Conservation (phyloP, 2,888 invertebrate genomes). For the Phengaris alcon region DNA sequence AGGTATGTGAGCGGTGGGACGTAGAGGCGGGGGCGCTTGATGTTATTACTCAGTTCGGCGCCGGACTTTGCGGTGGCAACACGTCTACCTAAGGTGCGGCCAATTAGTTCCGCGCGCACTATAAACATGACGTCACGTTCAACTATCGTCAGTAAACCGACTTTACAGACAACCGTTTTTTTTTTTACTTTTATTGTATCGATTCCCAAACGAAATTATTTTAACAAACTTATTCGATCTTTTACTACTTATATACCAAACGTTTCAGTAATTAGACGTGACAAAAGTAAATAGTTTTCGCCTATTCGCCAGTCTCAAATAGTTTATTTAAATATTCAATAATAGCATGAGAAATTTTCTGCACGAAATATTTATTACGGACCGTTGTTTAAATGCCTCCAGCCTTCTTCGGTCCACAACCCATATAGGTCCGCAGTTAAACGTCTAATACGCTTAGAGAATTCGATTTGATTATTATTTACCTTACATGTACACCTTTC, state of each 20-base stretch:
- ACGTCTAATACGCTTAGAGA: neutral
- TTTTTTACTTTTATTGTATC: too few species aligned
- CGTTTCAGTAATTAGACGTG: neutral
- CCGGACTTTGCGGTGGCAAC: too few species aligned
- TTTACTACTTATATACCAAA: neutral
- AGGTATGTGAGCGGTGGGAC: too few species aligned
- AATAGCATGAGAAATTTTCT: neutral
- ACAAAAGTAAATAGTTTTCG: neutral
- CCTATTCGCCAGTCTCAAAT: neutral
- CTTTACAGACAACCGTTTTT: too few species aligned
- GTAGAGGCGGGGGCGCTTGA: too few species aligned
- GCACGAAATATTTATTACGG: neutral
- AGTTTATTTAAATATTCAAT: neutral
- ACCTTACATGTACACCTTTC: conserved; percentile 15
- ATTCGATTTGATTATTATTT: conserved; percentile 22
- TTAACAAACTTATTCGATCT: too few species aligned
- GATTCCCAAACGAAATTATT: too few species aligned
- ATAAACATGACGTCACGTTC: too few species aligned
- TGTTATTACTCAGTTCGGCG: too few species aligned
- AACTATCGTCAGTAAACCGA: too few species aligned
- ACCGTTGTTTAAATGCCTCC: conserved; percentile 3
- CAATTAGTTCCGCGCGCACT: too few species aligned
- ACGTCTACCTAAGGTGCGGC: too few species aligned
- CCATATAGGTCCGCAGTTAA: neutral
- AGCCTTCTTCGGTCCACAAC: neutral